Conservation (phyloP, 1,140 invertebrate species). For the Venturia canescens region DNA sequence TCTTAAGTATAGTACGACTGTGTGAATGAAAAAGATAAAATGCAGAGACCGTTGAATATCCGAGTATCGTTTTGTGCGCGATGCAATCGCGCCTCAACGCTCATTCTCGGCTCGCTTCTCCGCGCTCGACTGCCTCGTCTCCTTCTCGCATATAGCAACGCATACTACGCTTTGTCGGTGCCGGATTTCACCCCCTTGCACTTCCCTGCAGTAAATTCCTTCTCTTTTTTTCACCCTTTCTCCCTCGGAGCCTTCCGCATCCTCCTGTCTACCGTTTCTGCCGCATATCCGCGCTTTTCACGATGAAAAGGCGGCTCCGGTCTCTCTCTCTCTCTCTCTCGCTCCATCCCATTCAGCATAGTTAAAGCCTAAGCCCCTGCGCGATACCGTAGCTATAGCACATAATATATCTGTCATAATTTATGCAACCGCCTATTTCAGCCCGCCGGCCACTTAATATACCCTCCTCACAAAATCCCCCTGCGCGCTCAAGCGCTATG, state of each 20-base stretch:
- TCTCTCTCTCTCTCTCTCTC: no score
- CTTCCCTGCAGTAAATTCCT: background rate
- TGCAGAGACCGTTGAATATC: background rate
- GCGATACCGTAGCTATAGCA: background rate
- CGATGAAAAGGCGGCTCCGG: background rate
- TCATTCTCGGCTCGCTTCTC: constrained; percentile 18
- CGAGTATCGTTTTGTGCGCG: constrained; percentile 7
- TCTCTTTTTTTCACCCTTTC: constrained; percentile 20
- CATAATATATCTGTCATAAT: constrained; percentile 36
- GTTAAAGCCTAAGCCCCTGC: constrained; percentile 14
- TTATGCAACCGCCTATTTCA: constrained; percentile 28
- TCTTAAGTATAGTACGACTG: background rate
- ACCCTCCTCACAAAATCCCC: background rate
- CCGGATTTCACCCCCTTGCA: constrained; percentile 16
- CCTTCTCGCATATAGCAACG: constrained; percentile 5
- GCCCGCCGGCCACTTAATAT: constrained; percentile 17
- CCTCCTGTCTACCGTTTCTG: constrained; percentile 17
- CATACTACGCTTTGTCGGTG: constrained; percentile 22
- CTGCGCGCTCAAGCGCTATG: no score
- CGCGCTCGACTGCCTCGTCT: constrained; percentile 11
- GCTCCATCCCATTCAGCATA: constrained; percentile 13
- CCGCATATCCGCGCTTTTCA: constrained; percentile 36
- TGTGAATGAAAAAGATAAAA: background rate
- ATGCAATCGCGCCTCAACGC: constrained; percentile 28
- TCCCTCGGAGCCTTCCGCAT: constrained; percentile 2